Conservation (phyloP, 2,113 vertebrate genomes). For the Panthera tigris region DNA sequence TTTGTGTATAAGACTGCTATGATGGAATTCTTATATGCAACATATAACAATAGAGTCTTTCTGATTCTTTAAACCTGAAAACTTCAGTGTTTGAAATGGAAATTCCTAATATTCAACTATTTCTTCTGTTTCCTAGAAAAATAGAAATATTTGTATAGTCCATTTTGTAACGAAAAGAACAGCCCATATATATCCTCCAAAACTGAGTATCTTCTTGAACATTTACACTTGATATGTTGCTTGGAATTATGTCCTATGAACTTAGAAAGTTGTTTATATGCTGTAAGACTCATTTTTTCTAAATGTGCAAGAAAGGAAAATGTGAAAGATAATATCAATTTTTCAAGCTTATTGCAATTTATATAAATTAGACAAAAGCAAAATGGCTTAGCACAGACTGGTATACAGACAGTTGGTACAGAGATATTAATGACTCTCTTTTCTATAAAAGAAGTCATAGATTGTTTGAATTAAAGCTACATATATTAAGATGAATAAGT, state of each 20-base stretch:
- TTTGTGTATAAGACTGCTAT: background rate
- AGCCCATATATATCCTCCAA: background rate
- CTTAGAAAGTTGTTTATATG: background rate
- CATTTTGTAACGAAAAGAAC: background rate
- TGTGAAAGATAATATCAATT: background rate
- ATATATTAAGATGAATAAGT: background rate
- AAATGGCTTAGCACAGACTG: background rate
- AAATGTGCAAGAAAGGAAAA: background rate
- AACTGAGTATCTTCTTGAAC: background rate
- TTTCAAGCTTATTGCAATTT: background rate
- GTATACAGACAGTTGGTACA: background rate
- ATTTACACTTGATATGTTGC: background rate
- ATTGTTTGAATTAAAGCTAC: background rate
- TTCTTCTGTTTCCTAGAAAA: slow-evolving; percentile 20
- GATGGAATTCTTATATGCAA: background rate
- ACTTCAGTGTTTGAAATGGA: background rate
- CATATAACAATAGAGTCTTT: background rate
- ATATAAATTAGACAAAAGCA: background rate
- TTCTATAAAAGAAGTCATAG: background rate
- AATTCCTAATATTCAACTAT: background rate
- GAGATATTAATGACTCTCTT: background rate
- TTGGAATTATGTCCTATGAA: background rate
- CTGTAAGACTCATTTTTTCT: background rate
- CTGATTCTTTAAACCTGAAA: background rate
- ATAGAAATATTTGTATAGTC: background rate